These are phyloP conservation scores for Drosophila ezoana DNA, from an alignment of 2,888 invertebrate species.

Conservation along the genomic window DNA sequence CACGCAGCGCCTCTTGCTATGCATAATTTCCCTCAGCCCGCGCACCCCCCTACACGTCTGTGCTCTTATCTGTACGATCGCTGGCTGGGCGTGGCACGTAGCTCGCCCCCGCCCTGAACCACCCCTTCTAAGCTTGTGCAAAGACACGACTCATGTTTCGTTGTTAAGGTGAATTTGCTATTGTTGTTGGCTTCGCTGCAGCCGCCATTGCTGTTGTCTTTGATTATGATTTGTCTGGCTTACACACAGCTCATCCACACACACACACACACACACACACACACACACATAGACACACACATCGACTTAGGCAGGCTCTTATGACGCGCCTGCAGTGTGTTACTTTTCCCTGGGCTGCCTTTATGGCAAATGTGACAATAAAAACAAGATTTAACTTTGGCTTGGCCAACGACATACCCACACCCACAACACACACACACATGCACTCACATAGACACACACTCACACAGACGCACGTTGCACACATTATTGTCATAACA, in stretches of 20 bases:
- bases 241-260: conserved; percentile 36
- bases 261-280: conserved; percentile 11
- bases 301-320: conserved; percentile 64
- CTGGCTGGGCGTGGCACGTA: conserved; percentile 44
- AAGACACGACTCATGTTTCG: conserved; percentile 37
- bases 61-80: conserved; percentile 28
- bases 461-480: conserved; percentile 27
- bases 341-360: conserved; percentile 58
- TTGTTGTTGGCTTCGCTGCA: conserved; percentile 30
- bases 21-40: conserved; percentile 28
- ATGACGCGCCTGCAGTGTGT: conserved; percentile 47
- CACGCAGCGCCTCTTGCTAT: conserved; percentile 29
- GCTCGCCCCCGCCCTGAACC: background rate
- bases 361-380: conserved; percentile 77
- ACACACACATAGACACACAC: conserved; percentile 12
- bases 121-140: conserved; percentile 16
- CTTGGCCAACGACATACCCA: conserved; percentile 43
- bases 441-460: conserved; percentile 8
- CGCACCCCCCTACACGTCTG: background rate
- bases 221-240: conserved; percentile 78
- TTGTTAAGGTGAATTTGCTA: conserved; percentile 63
- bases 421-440: conserved; percentile 31
- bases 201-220: conserved; percentile 50
- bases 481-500: conserved; percentile 76
- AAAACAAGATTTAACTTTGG: conserved; percentile 77